Percentiles rank a stretch among this genome's conserved stretches.
Evolutionary conservation across 2,888 invertebrate species (phyloP).

Genomic region (Hetaerina titia): DNA sequence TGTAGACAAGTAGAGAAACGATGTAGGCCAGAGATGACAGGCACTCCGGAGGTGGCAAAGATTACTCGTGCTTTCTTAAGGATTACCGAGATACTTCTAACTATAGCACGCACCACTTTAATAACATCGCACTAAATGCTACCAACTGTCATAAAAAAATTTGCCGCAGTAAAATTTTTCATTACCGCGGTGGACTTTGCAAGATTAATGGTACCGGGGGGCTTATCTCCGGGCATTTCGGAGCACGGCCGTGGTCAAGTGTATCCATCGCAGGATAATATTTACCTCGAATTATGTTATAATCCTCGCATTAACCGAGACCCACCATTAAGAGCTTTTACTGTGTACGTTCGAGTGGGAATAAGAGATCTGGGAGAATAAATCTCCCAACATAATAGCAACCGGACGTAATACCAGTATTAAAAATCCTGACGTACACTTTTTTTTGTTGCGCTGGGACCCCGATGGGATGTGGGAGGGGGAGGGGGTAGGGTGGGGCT

Average conservation of each 20-base stretch:
- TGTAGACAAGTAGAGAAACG: too few relatives aligned
- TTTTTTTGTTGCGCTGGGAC: background rate
- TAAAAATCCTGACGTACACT: background rate
- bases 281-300: background rate
- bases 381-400: background rate
- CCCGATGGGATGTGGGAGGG: background rate
- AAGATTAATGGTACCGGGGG: background rate
- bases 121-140: background rate
- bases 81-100: background rate
- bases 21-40: background rate
- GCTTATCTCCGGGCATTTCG: background rate
- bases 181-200: background rate
- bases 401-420: background rate
- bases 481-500: background rate
- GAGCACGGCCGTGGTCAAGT: background rate
- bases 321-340: background rate
- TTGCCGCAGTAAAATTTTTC: background rate
- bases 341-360: background rate
- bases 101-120: background rate
- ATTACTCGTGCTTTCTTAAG: background rate
- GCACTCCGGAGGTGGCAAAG: background rate
- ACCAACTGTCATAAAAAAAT: background rate
- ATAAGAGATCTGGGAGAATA: background rate
- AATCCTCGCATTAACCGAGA: background rate
- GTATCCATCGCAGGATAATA: constrained; percentile 10